A percentile compares a stretch with the other conserved stretches of the same genome.
phyloP scores from a whole-genome alignment of 1,140 invertebrate species.

The Cardiocondyla obscurior region DNA sequence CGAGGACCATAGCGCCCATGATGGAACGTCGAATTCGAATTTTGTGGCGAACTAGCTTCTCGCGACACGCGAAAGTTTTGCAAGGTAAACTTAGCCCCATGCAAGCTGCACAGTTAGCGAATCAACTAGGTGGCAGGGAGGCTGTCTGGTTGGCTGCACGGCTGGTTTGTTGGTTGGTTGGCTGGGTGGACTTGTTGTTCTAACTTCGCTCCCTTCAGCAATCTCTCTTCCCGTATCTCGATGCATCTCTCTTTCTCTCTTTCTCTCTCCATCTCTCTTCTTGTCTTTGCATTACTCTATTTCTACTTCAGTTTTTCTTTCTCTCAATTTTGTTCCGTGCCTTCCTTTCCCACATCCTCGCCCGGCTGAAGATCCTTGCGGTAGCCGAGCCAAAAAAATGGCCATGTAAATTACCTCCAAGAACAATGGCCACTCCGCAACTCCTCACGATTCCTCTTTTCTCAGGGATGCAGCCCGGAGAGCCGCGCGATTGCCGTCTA shows the following conservation, averaged over 20 bases:
- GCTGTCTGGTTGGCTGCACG: conserved; percentile 71
- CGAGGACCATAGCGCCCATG: conserved; percentile 35
- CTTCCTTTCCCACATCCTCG: conserved; percentile 10
- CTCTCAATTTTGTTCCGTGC: background rate
- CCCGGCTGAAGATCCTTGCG: conserved; percentile 58
- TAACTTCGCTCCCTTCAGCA: conserved; percentile 73
- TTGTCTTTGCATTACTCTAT: conserved; percentile 20
- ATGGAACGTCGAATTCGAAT: conserved; percentile 62
- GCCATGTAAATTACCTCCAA: conserved; percentile 73
- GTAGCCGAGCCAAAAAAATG: conserved; percentile 57
- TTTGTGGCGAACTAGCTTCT: conserved; percentile 49
- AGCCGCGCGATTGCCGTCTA: conserved; percentile 48
- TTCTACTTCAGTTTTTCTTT: conserved; percentile 31
- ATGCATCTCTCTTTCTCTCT: conserved; percentile 27
- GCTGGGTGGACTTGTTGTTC: conserved; percentile 78
- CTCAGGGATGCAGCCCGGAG: conserved; percentile 41
- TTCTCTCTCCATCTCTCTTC: background rate
- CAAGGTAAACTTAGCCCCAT: conserved; percentile 80
- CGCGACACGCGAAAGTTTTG: conserved; percentile 74
- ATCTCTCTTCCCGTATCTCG: conserved; percentile 56
- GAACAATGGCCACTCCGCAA: conserved; percentile 65
- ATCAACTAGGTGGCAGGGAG: conserved; percentile 55
- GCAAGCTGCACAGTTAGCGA: conserved; percentile 68
- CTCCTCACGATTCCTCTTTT: conserved; percentile 50
- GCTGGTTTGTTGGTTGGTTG: conserved; percentile 65